phyloP scores from a whole-genome alignment of 2,797 vertebrate genomes.

The Tympanoctomys barrerae region DNA sequence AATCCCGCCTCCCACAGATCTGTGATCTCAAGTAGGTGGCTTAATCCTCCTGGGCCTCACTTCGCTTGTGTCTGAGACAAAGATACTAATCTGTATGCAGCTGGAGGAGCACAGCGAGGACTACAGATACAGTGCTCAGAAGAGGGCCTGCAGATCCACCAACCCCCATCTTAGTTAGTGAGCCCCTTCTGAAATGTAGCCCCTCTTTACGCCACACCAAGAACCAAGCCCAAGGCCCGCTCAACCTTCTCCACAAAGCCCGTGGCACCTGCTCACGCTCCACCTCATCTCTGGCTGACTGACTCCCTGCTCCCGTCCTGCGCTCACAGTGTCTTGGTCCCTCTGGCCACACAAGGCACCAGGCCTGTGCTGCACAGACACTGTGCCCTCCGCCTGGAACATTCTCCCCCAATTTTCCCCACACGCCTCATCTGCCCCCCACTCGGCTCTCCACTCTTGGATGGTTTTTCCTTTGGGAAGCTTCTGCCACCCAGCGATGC shows the following conservation, averaged over 20 bases:
- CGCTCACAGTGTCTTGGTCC: not conserved
- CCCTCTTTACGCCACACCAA: not conserved
- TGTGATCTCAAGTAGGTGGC: too few relatives aligned
- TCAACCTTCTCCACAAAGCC: not conserved
- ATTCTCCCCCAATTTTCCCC: not conserved
- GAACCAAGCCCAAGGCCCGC: not conserved
- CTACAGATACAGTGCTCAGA: not conserved
- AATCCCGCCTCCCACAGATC: not conserved
- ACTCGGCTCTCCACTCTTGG: not conserved
- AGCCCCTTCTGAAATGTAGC: not conserved
- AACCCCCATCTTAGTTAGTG: fast-evolving
- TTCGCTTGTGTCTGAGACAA: not conserved
- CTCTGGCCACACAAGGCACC: not conserved
- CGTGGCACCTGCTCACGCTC: not conserved
- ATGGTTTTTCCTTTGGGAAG: not conserved
- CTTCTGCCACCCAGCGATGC: not conserved
- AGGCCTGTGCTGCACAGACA: not conserved
- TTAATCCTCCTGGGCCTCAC: not conserved
- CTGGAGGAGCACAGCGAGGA: not conserved
- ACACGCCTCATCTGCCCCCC: fast-evolving
- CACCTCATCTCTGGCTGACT: not conserved
- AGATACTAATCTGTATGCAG: not conserved
- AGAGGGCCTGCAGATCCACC: too few relatives aligned
- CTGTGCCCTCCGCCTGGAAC: not conserved
- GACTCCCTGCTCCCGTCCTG: not conserved